Evolutionary conservation across 2,888 invertebrate species (phyloP).

Genomic region (Caenorhabditis parvicauda): DNA sequence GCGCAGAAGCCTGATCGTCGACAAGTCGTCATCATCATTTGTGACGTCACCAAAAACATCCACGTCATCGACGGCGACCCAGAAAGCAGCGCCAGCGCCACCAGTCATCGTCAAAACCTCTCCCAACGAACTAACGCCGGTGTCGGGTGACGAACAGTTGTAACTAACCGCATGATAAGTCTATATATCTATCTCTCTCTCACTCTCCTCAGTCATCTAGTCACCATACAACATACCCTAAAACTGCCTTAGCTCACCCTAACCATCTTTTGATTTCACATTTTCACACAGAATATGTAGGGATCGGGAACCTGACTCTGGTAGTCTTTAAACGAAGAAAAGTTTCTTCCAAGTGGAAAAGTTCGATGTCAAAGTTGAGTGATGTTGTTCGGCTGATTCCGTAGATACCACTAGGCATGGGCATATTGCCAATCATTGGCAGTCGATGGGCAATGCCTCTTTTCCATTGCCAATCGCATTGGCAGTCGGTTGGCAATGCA

Average conservation of each 20-base stretch:
- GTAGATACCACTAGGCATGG: too few species aligned
- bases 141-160: slow-evolving; percentile 42
- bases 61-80: not conserved
- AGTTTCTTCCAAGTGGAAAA: not conserved
- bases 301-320: not conserved
- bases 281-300: not conserved
- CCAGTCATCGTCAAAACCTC: slow-evolving; percentile 44
- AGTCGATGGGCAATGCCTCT: too few species aligned
- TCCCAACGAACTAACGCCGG: slow-evolving; percentile 46
- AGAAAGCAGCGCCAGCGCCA: slow-evolving; percentile 9
- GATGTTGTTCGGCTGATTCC: too few species aligned
- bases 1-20: not conserved
- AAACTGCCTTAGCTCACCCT: not conserved
- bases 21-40: too few species aligned
- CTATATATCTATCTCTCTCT: not conserved
- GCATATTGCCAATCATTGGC: too few species aligned
- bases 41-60: not conserved
- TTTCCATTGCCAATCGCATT: too few species aligned
- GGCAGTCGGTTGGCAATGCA: too few species aligned
- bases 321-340: slow-evolving; percentile 1
- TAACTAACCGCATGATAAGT: slow-evolving; percentile 1
- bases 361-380: too few species aligned
- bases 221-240: not conserved
- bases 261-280: not conserved
- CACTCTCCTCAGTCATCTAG: not conserved